Percentiles rank a stretch among this genome's conserved stretches.
Conservation (phyloP, 2,888 invertebrate species). For the Beris morrisii region DNA sequence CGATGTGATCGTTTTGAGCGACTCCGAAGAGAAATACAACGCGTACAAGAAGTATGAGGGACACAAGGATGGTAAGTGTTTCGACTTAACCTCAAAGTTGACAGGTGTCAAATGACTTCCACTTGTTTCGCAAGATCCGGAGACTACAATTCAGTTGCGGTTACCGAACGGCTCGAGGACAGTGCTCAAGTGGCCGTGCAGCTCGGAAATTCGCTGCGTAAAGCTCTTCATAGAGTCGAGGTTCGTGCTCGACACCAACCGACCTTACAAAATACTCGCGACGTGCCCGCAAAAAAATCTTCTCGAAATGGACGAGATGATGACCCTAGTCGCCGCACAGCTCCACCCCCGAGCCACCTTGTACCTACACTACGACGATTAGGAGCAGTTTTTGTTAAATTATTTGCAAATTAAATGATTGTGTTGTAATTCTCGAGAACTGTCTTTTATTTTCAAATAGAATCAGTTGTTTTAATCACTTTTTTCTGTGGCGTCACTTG, state of each 20-base stretch:
- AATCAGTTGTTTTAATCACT: too few relatives aligned
- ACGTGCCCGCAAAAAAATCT: constrained; percentile 52
- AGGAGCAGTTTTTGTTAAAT: constrained; percentile 31
- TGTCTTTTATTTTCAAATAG: too few relatives aligned
- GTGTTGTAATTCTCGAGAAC: too few relatives aligned
- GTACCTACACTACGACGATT: constrained; percentile 53
- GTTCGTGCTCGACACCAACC: constrained; percentile 49
- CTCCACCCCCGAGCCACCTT: constrained; percentile 54
- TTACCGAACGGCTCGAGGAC: constrained; percentile 45
- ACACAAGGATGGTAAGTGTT: constrained; percentile 32
- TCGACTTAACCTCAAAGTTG: not conserved
- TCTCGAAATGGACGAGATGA: constrained; percentile 48
- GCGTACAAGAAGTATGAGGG: constrained; percentile 30
- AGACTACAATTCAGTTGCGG: constrained; percentile 38
- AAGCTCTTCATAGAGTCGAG: constrained; percentile 50
- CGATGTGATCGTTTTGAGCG: constrained; percentile 1
- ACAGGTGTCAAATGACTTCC: not conserved
- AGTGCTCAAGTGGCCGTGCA: constrained; percentile 54
- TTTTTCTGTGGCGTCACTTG: too few relatives aligned
- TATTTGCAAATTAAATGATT: too few relatives aligned
- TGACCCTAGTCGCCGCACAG: constrained; percentile 51
- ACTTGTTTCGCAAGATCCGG: constrained; percentile 27
- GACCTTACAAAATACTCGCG: constrained; percentile 53
- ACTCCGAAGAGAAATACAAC: constrained; percentile 36
- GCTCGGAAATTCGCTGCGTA: constrained; percentile 50